Base-by-base conservation (phyloP, 2,113 vertebrate species). In the Lophura nycthemera region DNA sequence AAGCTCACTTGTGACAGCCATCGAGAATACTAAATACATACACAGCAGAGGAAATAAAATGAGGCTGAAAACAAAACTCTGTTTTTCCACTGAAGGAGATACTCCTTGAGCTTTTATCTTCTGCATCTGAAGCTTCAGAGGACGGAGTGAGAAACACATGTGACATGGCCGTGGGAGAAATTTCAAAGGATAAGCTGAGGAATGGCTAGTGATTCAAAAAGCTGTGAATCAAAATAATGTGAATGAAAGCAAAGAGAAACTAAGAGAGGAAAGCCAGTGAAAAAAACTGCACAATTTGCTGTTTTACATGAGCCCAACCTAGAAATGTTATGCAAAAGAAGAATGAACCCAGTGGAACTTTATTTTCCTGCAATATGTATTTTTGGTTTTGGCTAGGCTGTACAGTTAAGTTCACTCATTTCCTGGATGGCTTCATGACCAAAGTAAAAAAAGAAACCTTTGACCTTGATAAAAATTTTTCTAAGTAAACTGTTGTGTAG, bases 231-330 rank as follows among this genome's bases (percentile, higher is more conserved):
- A 90, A 95, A 95, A 88, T 38, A 86, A 34, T 48, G 82, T 63
- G 92, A 78, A 94, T 83, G 63, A 64, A 89, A 93, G 65, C 57
- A 85, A 90, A 92, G 16, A 90, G 83, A 91, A 96, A 93, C 40
- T 69, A 75, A 50, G 47, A 72, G 61, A 80, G 67, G 34, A 86
- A 95, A 83, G 48, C 25, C 57, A 90, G 57, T 25, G 60, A 95
- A 88, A 92, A 79, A 34, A 72, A 84, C 6, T 60, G 43, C 52
- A 18, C 48, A 86, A 92, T 65, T 67, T 2, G 4, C 67, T 80
- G 50, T 76, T 94, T 90, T 78, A 87, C 38, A 7, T 66, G 42
- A 89, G 38, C 59, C 77, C 52, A 91, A 91, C 12, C 64, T 83
- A 88, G 63, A 91, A 86, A 88, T 72, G 29, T 73, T 91, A 76